These are phyloP conservation scores for Meriones unguiculatus DNA, from an alignment of 2,113 vertebrate genomes.

Conservation along the genomic window DNA sequence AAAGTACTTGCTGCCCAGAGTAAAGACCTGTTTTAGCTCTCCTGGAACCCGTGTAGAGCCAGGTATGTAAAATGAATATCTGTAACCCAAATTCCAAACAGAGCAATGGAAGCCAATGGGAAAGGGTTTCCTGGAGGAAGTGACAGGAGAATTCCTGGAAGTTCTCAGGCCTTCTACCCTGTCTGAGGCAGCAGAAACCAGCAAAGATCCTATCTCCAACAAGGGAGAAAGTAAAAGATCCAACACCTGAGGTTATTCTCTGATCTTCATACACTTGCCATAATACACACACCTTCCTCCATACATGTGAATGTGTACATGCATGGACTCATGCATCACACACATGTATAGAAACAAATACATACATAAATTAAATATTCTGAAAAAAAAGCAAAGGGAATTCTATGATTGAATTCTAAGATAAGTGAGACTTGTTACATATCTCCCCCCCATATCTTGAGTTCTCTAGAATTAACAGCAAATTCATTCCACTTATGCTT, in stretches of 20 bases:
- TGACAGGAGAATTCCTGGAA: background rate
- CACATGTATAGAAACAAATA: background rate
- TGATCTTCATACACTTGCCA: background rate
- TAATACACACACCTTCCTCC: background rate
- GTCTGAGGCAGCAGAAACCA: background rate
- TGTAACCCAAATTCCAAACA: background rate
- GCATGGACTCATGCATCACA: background rate
- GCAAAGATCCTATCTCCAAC: background rate
- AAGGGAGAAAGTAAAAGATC: background rate
- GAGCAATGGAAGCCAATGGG: background rate
- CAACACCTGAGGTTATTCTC: background rate
- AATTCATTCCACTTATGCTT: background rate
- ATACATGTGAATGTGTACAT: background rate
- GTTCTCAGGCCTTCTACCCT: background rate
- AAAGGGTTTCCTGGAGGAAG: too few relatives aligned
- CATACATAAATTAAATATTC: background rate
- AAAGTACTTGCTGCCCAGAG: background rate
- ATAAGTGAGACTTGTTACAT: background rate
- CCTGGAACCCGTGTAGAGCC: background rate
- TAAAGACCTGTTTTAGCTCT: background rate
- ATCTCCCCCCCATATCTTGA: background rate
- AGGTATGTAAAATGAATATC: background rate
- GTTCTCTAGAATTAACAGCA: constrained; percentile 4
- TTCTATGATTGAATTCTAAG: background rate
- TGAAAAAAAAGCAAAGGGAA: background rate